These are phyloP conservation scores for Cephus pulcher DNA, from an alignment of 2,888 invertebrate species.

Conservation along the genomic window DNA sequence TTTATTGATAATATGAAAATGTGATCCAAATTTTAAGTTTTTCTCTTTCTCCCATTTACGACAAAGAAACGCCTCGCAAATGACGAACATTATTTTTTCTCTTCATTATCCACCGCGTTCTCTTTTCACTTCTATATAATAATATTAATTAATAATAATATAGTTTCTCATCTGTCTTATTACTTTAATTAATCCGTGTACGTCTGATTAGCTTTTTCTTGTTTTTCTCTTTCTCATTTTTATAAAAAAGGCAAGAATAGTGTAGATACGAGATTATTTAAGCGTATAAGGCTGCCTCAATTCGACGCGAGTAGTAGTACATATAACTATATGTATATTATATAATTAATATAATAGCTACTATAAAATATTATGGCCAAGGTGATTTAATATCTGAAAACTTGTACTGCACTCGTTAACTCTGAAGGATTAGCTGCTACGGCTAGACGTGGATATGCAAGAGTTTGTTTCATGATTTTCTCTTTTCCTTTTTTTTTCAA, in stretches of 20 bases:
- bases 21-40: conserved; percentile 32
- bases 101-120: conserved; percentile 3
- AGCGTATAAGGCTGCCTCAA: conserved; percentile 14
- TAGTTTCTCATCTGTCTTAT: conserved; percentile 19
- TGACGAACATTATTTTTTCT: conserved; percentile 22
- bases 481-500: background rate
- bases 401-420: background rate
- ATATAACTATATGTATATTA: background rate
- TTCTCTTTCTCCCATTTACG: conserved; percentile 16
- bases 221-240: background rate
- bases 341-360: background rate
- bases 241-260: conserved; percentile 19
- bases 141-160: conserved; percentile 17
- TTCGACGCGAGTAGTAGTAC: conserved; percentile 8
- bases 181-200: conserved; percentile 10
- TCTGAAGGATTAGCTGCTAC: background rate
- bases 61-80: conserved; percentile 19
- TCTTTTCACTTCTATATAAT: background rate
- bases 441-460: conserved; percentile 5
- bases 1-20: conserved; percentile 40
- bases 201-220: conserved; percentile 12
- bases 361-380: conserved; percentile 4
- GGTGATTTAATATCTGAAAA: background rate
- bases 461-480: background rate
- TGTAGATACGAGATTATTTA: conserved; percentile 15